A percentile compares a stretch with the other conserved stretches of the same genome.
Conservation (phyloP, 2,797 vertebrate species). For the Spea hammondii region DNA sequence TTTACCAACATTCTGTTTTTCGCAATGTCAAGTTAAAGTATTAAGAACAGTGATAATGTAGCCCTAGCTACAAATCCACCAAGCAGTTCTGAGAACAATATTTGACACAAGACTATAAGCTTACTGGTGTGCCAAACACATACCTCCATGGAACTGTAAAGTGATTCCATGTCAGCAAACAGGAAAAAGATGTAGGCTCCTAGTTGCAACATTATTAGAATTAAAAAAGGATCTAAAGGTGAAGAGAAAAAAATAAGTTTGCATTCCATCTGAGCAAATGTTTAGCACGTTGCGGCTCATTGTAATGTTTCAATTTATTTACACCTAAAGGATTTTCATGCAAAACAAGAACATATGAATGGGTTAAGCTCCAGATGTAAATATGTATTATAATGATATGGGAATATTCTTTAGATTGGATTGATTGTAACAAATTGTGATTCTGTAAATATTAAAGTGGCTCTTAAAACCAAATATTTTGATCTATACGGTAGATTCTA, state of each 20-base stretch:
- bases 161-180: conserved; percentile 56
- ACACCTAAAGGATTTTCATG: too few relatives aligned
- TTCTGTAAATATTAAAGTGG: too few relatives aligned
- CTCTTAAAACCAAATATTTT: too few relatives aligned
- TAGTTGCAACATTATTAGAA: conserved; percentile 60
- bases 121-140: conserved; percentile 9
- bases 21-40: background rate
- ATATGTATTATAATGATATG: too few relatives aligned
- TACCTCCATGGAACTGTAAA: conserved; percentile 64
- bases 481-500: too few relatives aligned
- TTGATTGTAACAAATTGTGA: too few relatives aligned
- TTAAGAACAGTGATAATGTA: background rate
- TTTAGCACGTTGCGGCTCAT: too few relatives aligned
- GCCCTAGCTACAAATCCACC: background rate
- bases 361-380: too few relatives aligned
- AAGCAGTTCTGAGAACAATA: background rate
- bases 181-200: conserved; percentile 63
- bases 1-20: background rate
- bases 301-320: too few relatives aligned
- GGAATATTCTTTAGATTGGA: too few relatives aligned
- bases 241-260: conserved; percentile 22
- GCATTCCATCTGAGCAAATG: background rate
- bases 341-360: too few relatives aligned
- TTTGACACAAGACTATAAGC: background rate
- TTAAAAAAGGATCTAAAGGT: conserved; percentile 63